Base-by-base conservation (phyloP, 2,113 vertebrate genomes). In the Anguilla rostrata region DNA sequence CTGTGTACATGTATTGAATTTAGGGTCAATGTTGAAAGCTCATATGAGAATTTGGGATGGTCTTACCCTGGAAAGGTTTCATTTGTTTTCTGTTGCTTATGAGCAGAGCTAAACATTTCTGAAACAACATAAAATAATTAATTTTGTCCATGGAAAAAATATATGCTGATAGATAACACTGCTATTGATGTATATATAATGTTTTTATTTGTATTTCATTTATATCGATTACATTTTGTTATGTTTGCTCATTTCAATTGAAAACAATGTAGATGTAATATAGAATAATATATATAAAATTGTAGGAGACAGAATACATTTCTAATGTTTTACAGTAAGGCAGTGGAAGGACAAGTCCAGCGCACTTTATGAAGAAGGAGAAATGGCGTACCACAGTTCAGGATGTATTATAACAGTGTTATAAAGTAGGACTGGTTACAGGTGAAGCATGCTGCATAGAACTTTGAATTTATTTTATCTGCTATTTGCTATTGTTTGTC, bases 191-290 rank as follows among this genome's bases (percentile, higher is more conserved):
- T 66, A 22, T 66, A 22, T 66, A 66, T 22, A 20, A 82, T 26
- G 14, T 46, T 82, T 26, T 18, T 82, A 49, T 39, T 78, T 39
- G 8, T 39, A 14, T 39, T 34, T 4, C 8, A 39, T 78, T 78
- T 34, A 34, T 34, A 34, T 34, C 34, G 34, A 34, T 34, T 34
- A 34, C 34, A 34, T 34, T 34, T 34, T 34, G 34, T 34, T 34
- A 34, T 57, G 86, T 57, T 90, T 18, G 40, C 88, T 39, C 75
- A 39, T 39, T 78, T 78, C n/a, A 16, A 3, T 22, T 66, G 60
- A 66, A 18, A 60, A 60, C 14, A 60, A 60, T 34, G 34, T 34
- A 34, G 34, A 34, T 34, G 34, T 34, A 34, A 34, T 20, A 60
- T 60, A 60, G 5, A 5, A 75, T 75, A 66, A 66, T 26, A 66